A percentile compares a stretch with the other conserved stretches of the same genome.
phyloP scores from a whole-genome alignment of 2,797 vertebrate genomes.

The Luscinia luscinia region DNA sequence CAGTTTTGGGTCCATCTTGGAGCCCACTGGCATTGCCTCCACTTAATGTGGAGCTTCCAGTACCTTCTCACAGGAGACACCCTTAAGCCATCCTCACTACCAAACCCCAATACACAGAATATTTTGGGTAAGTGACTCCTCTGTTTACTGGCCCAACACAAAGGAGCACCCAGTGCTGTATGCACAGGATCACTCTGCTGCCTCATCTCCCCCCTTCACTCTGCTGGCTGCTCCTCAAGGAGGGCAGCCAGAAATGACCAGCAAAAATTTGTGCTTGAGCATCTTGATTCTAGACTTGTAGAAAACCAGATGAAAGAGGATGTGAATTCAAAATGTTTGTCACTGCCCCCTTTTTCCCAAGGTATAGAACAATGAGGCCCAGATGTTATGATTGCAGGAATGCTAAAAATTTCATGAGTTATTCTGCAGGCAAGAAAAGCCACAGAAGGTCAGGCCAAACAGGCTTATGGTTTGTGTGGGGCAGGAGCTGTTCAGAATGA shows the following conservation, averaged over 20 bases:
- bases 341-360: constrained; percentile 33
- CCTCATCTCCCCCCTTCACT: not conserved
- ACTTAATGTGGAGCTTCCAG: fast-evolving
- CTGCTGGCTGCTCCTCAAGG: not conserved
- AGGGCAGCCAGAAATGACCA: not conserved
- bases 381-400: constrained; percentile 69
- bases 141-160: not conserved
- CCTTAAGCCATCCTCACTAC: fast-evolving
- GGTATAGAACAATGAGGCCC: constrained; percentile 43
- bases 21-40: not conserved
- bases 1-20: fast-evolving
- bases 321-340: constrained; percentile 23
- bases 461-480: not conserved
- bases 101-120: not conserved
- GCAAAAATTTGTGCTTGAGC: not conserved
- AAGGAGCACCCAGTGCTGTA: not conserved
- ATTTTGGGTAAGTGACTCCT: not conserved
- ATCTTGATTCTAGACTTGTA: constrained; percentile 51
- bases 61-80: not conserved
- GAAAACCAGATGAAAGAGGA: not conserved
- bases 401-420: constrained; percentile 72
- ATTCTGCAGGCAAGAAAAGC: constrained; percentile 58
- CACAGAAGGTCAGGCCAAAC: constrained; percentile 45
- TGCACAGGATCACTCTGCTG: not conserved
- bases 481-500: constrained; percentile 4